Evolutionary conservation across 2,888 invertebrate species (phyloP).

Genomic region (Pristionchus fissidentatus): DNA sequence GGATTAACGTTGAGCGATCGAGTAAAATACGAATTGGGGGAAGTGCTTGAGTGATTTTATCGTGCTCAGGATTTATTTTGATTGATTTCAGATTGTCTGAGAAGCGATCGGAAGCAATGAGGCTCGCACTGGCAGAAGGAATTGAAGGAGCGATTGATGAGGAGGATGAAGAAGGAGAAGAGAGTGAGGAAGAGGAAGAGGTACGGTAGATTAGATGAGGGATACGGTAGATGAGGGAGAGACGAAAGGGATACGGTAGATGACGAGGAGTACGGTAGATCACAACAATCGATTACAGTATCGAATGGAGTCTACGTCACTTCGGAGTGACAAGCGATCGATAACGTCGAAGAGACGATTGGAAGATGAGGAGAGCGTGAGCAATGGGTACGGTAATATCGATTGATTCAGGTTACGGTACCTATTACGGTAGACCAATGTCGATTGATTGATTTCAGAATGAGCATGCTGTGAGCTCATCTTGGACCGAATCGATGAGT

Average conservation of each 20-base stretch:
- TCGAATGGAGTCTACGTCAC: not conserved
- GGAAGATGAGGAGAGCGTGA: constrained; percentile 36
- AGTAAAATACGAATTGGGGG: too few relatives aligned
- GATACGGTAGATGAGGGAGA: not conserved
- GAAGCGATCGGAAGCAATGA: constrained; percentile 44
- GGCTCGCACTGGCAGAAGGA: constrained; percentile 43
- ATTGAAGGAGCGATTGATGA: constrained; percentile 41
- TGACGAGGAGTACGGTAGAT: not conserved
- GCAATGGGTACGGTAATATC: constrained; percentile 43
- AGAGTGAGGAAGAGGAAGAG: constrained; percentile 24
- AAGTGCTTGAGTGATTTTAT: too few relatives aligned
- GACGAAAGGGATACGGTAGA: not conserved
- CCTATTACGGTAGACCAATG: not conserved
- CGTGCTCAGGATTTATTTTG: too few relatives aligned
- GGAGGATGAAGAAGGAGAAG: constrained; percentile 10
- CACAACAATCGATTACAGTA: constrained; percentile 1
- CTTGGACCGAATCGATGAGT: constrained; percentile 16
- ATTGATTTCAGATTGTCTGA: not conserved
- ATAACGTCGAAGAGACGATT: not conserved
- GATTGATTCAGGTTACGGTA: not conserved
- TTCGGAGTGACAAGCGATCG: not conserved
- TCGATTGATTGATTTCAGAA: constrained; percentile 34
- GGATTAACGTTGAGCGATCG: too few relatives aligned
- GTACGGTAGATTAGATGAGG: not conserved
- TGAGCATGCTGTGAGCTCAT: constrained; percentile 48